Evolutionary conservation across 2,113 vertebrate genomes (phyloP), one percentile per base, ranked within the genome.

Genomic region (Holacanthus passer): DNA sequence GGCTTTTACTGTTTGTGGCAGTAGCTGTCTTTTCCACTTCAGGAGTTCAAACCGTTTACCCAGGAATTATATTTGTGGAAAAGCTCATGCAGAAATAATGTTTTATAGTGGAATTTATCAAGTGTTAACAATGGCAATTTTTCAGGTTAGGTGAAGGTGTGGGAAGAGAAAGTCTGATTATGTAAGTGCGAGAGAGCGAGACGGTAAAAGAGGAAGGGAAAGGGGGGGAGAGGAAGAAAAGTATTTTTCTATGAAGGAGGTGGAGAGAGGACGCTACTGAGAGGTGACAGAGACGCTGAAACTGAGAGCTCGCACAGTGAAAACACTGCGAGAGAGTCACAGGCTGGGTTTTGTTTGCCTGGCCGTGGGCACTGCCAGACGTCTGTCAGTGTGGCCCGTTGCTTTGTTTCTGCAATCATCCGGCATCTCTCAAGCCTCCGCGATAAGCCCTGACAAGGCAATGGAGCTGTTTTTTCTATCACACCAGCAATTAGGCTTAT

Each of bases 401-500:
- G 82, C 83, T 88, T 91, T 92, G 83, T 91, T 91, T 90, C 83
- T 84, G 64, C 85, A 88, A 87, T 93, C 88, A 90, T 85, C 77
- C 67, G 39, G 70, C 87, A 91, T 92, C 89, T 90, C 77, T 84
- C 84, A 75, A 70, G 83, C 88, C 65, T 84, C 66, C 14, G 56
- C 1, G 86, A 94, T 94, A 94, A 92, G 88, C 73, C 47, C 79
- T 19, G 70, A 90, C 73, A 88, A 73, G 83, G 88, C 72, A 90
- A 74, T 48, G 73, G 79, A 79, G 80, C 87, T 88, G 89, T 74
- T 93, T 91, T 91, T 85, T 75, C 83, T 79, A 92, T 92, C 87
- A 78, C 73, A 84, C 71, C 71, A 86, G 87, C 91, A 91, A 93
- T 93, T 89, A 89, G 83, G 67, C 90, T 90, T 93, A 94, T 93